Percentiles rank a stretch among this genome's conserved stretches.
phyloP scores from a whole-genome alignment of 2,888 invertebrate genomes.

The Isoperla grammatica region DNA sequence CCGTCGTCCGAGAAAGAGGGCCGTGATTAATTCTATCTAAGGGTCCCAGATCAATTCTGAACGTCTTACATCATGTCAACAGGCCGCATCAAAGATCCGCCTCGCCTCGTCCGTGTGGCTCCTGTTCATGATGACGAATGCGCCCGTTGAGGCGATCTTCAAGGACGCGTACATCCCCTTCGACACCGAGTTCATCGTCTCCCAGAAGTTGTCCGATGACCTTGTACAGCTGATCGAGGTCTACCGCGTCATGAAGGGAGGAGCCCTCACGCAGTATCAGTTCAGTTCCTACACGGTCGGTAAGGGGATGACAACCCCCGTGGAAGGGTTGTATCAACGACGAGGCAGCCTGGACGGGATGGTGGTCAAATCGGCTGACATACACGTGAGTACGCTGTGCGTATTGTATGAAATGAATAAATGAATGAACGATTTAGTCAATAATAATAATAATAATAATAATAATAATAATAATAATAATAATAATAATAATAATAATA shows the following conservation, averaged over 20 bases:
- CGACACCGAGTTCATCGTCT: slow-evolving; percentile 13
- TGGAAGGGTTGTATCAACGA: neutral
- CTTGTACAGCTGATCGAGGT: neutral
- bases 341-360: neutral
- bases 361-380: neutral
- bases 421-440: too few relatives aligned
- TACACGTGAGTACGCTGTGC: neutral
- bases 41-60: too few relatives aligned
- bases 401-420: too few relatives aligned
- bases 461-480: too few relatives aligned
- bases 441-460: too few relatives aligned
- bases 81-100: neutral
- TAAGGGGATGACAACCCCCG: neutral
- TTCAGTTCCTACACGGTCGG: neutral
- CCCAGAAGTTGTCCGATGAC: neutral
- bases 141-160: neutral
- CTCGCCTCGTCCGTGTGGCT: slow-evolving; percentile 9
- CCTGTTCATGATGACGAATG: slow-evolving; percentile 1
- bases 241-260: neutral
- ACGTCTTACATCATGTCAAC: too few relatives aligned
- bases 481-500: too few relatives aligned
- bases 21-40: too few relatives aligned
- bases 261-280: neutral
- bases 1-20: too few relatives aligned
- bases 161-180: slow-evolving; percentile 9